These are phyloP conservation scores for Picus viridis DNA, from an alignment of 2,797 vertebrate species.

Conservation along the genomic window DNA sequence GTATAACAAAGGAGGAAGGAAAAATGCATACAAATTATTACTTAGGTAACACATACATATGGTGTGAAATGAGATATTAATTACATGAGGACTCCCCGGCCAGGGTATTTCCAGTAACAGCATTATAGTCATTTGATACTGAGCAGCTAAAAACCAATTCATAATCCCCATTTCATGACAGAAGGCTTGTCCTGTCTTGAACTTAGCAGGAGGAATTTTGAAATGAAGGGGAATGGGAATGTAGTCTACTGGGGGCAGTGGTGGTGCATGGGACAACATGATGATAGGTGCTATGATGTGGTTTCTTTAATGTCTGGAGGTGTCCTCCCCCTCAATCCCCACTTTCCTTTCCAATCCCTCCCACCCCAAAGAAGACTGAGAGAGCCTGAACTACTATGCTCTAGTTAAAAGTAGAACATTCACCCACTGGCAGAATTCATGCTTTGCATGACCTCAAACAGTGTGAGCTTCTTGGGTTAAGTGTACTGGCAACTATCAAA, in stretches of 20 bases:
- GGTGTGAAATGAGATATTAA: neutral
- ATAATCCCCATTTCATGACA: neutral
- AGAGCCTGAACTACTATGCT: neutral
- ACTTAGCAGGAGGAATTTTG: neutral
- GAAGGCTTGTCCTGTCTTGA: neutral
- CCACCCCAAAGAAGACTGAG: neutral
- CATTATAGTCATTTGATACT: neutral
- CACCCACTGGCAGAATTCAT: neutral
- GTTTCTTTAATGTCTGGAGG: neutral
- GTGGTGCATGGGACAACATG: fast-evolving
- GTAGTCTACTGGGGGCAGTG: neutral
- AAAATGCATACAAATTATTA: neutral
- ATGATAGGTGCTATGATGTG: neutral
- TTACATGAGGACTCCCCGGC: neutral
- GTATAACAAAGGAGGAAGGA: neutral
- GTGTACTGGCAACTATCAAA: neutral
- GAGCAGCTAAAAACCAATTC: neutral
- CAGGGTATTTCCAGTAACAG: neutral
- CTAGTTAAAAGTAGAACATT: neutral
- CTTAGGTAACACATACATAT: neutral
- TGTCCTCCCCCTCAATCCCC: neutral
- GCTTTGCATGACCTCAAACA: neutral
- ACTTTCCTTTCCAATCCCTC: neutral
- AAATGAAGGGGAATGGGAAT: neutral
- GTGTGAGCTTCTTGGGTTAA: neutral